phyloP scores from a whole-genome alignment of 2,797 vertebrate species.

The Hybognathus amarus region DNA sequence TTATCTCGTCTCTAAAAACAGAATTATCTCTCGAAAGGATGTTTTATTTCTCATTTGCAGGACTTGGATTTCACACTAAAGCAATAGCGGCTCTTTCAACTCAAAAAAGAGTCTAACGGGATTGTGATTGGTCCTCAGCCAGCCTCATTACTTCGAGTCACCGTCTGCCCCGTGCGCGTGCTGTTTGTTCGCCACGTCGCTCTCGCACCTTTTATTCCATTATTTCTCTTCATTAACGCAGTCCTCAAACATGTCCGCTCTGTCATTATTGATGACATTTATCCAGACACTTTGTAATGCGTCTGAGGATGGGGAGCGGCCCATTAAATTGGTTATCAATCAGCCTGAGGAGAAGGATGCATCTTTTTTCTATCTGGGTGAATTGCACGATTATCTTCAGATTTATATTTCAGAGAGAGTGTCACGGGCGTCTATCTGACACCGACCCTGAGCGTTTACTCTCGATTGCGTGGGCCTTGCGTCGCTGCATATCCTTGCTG shows the following conservation, averaged over 20 bases:
- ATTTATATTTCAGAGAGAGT: conserved; percentile 62
- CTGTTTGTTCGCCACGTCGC: conserved; percentile 21
- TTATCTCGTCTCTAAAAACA: conserved; percentile 22
- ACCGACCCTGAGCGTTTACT: conserved; percentile 57
- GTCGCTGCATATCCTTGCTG: conserved; percentile 66
- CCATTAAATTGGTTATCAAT: conserved; percentile 69
- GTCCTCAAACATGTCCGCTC: conserved; percentile 34
- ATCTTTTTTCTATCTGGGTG: conserved; percentile 57
- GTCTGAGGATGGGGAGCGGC: conserved; percentile 32
- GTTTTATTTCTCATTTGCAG: conserved; percentile 12
- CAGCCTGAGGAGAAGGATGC: conserved; percentile 57
- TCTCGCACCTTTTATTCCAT: conserved; percentile 42
- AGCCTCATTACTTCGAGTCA: conserved; percentile 14
- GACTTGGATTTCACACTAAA: conserved; percentile 1
- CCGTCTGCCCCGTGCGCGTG: neutral
- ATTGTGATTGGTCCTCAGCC: conserved; percentile 6
- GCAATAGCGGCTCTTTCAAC: conserved; percentile 3
- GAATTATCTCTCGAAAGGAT: conserved; percentile 26
- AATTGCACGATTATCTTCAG: conserved; percentile 65
- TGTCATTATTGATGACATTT: conserved; percentile 34
- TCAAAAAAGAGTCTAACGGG: conserved; percentile 15
- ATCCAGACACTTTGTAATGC: conserved; percentile 35
- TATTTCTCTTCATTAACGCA: conserved; percentile 43
- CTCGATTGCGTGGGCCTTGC: conserved; percentile 59
- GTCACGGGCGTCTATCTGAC: conserved; percentile 63